Base-by-base conservation (phyloP, 1,140 invertebrate genomes). In the Ganaspis sp. region DNA sequence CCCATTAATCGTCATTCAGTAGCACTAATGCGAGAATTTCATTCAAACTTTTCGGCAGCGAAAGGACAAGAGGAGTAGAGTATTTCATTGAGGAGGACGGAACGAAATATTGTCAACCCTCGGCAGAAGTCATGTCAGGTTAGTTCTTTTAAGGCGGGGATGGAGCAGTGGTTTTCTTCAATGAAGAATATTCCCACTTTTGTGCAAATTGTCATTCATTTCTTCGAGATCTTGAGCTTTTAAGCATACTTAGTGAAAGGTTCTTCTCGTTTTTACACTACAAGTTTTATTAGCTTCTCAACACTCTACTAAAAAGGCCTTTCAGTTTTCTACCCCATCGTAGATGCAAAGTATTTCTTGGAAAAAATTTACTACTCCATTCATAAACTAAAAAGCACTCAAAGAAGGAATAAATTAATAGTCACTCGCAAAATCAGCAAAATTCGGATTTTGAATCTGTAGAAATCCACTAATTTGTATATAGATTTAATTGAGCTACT, bases 91-190 rank as follows among this genome's bases (percentile, higher is more conserved):
- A 78, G 70, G 79, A 54, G 73, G 75, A 79, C 77, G 75, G 78
- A 83, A 78, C 77, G 75, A 83, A 81, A 72, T 73, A 79, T 83
- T 83, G 72, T 83, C 69, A 83, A 72, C 76, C 77, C 78, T 74
- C 76, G 74, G 74, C 81, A 73, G 70, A 73, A n/a, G 21, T 21
- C 21, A 23, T 17, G 45, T 49, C 45, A 49, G 45, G 23, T 64
- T 64, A 64, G 58, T 29, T 29, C 4, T 64, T 29, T 6, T 1
- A 29, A 26, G 58, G 58, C 58, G 26, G 58, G 58, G 12, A 64
- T 64, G 53, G 17, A 54, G 17, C 53, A 54, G 53, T 54, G 58
- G 26, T 64, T 64, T 29, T 29, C 23, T 1, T 64, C 12, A 64
- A 64, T 64, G 58, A 64, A 64, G 29, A 64, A 64, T 64, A 64